Base-by-base conservation (phyloP, 1,140 invertebrate species). In the Orius laevigatus region DNA sequence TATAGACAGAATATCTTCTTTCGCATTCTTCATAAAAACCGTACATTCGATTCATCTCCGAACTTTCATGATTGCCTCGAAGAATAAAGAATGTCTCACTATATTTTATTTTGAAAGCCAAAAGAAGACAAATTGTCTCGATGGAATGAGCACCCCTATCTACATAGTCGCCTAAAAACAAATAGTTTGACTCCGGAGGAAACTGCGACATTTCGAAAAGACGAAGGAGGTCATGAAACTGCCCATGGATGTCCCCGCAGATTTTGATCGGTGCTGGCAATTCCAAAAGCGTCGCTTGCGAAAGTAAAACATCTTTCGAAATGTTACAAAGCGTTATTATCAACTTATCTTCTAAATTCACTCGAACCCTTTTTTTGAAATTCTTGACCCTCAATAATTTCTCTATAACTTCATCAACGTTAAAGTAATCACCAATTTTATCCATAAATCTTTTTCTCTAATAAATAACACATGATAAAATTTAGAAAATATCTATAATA, bases 41-140 rank as follows among this genome's bases (percentile, higher is more conserved):
- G 68, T 89, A 89, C 63, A 87, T 86, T 63, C 82, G 74, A 66
- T 87, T 87, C 64, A 87, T 85, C 60, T 76, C 80, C 48, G 83
- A 82, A 63, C 83, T 87, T 61, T 88, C 84, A 60, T 88, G 84
- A 63, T 88, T 88, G 56, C 89, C 89, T 60, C 89, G 68, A 43
- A 81, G 66, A 54, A 85, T 67, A 64, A 93, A 94, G 70, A 94
- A 93, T 66, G 92, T 92, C 64, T 93, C 85, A 38, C 88, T 67
- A 91, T 92, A n/a, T 69, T 93, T 92, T 58, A 93, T 90, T 73
- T 94, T 90, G 67, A 94, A 94, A 52, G 89, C 88, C 52, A 94
- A 70, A 48, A 88, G 66, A 44, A 88, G 69, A 64, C 84, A 87
- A 57, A 87, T 86, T 46, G 83, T 87, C 68, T 88, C 84, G 47